These are phyloP conservation scores for Saccopteryx leptura DNA, from an alignment of 2,113 vertebrate genomes.

Conservation along the genomic window DNA sequence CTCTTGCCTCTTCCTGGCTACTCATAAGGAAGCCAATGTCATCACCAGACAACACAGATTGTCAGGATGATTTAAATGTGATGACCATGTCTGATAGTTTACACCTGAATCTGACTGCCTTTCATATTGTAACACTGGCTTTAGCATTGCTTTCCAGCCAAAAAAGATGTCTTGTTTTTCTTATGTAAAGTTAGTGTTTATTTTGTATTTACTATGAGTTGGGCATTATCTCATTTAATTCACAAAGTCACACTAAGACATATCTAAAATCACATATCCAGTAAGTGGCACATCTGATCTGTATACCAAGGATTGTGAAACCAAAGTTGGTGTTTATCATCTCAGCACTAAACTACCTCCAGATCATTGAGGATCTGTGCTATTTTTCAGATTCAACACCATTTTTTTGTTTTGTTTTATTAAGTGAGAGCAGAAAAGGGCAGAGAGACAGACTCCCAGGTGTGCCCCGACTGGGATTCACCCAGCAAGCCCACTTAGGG, in stretches of 20 bases:
- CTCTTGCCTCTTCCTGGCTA: not conserved
- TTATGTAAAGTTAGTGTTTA: not conserved
- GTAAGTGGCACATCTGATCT: not conserved
- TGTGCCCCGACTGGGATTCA: no score
- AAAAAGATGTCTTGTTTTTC: not conserved
- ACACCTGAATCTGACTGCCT: not conserved
- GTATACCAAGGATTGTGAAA: not conserved
- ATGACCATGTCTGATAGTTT: not conserved
- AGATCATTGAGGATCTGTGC: not conserved
- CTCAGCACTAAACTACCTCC: rapidly evolving
- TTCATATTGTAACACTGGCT: not conserved
- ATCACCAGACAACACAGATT: not conserved
- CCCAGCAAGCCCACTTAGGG: no score
- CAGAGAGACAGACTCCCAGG: no score
- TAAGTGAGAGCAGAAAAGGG: no score
- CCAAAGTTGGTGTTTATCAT: not conserved
- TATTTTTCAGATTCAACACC: not conserved
- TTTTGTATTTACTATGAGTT: not conserved
- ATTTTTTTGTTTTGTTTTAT: not conserved
- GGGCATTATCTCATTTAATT: not conserved
- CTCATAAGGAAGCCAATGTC: not conserved
- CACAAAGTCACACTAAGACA: not conserved
- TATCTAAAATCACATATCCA: not conserved
- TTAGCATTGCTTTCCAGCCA: not conserved
- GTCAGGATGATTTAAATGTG: not conserved